Evolutionary conservation across 2,113 vertebrate genomes (phyloP).

Genomic region (Hyla sarda): DNA sequence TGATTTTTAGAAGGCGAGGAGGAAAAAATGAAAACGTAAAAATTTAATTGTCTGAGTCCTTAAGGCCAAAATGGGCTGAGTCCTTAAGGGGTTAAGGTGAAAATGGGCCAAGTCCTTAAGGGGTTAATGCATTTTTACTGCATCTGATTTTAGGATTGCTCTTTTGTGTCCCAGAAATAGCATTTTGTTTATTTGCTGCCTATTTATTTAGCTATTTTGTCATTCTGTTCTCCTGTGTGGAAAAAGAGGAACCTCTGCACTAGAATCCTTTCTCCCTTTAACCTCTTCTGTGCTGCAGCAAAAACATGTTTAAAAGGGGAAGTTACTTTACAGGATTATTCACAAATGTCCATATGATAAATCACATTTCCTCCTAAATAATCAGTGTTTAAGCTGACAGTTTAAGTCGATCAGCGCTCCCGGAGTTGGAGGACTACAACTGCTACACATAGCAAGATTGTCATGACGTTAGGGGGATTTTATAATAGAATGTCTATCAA

Average conservation of each 20-base stretch:
- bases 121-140: neutral
- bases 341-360: neutral
- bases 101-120: too few species aligned
- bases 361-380: neutral
- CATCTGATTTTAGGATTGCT: neutral
- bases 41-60: too few species aligned
- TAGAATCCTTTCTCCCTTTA: slow-evolving; percentile 14
- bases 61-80: too few species aligned
- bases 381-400: neutral
- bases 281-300: slow-evolving; percentile 1
- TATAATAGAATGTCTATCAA: neutral
- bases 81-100: too few species aligned
- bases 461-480: neutral
- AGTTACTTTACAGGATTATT: slow-evolving; percentile 16
- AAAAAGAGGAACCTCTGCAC: slow-evolving; percentile 24
- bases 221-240: neutral
- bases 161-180: neutral
- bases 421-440: neutral
- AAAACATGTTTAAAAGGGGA: neutral
- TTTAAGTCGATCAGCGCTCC: neutral
- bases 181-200: neutral
- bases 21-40: too few species aligned
- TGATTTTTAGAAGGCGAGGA: too few species aligned
- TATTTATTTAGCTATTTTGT: neutral
- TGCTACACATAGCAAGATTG: neutral